Percentiles rank a stretch among this genome's conserved stretches.
Evolutionary conservation across 2,888 invertebrate species (phyloP).

Genomic region (Eulithis testata): DNA sequence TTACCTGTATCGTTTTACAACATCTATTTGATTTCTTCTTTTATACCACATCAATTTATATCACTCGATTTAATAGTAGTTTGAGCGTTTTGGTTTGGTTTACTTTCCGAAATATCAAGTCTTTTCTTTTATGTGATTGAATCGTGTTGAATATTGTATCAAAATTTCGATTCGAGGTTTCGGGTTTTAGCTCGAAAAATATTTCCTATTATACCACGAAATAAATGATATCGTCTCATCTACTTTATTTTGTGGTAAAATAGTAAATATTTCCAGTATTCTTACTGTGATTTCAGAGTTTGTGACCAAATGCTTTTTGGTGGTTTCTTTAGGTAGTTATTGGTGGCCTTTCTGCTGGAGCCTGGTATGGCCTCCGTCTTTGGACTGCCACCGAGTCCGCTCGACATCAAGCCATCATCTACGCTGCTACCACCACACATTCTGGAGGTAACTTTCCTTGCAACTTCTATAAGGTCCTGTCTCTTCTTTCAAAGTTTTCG

Average conservation of each 20-base stretch:
- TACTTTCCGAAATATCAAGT: background rate
- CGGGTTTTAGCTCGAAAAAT: too few relatives aligned
- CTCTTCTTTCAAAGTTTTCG: too few relatives aligned
- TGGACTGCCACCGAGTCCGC: conserved; percentile 90
- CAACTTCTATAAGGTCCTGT: too few relatives aligned
- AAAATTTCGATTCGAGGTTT: too few relatives aligned
- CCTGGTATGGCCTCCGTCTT: conserved; percentile 89
- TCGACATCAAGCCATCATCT: conserved; percentile 87
- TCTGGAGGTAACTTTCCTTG: conserved; percentile 85
- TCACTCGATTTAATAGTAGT: background rate
- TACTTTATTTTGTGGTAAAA: too few relatives aligned
- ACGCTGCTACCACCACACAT: conserved; percentile 90
- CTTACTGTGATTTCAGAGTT: background rate
- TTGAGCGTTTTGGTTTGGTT: background rate
- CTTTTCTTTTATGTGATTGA: too few relatives aligned
- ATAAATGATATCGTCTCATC: background rate
- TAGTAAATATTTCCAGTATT: background rate
- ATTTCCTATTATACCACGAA: too few relatives aligned
- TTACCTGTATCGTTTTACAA: background rate
- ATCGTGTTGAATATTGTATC: too few relatives aligned
- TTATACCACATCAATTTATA: background rate
- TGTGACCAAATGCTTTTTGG: background rate
- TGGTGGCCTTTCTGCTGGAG: conserved; percentile 87
- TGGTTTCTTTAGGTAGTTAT: conserved; percentile 69
- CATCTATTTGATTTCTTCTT: background rate